Conservation (phyloP, 2,113 vertebrate genomes). For the Pteronura brasiliensis region DNA sequence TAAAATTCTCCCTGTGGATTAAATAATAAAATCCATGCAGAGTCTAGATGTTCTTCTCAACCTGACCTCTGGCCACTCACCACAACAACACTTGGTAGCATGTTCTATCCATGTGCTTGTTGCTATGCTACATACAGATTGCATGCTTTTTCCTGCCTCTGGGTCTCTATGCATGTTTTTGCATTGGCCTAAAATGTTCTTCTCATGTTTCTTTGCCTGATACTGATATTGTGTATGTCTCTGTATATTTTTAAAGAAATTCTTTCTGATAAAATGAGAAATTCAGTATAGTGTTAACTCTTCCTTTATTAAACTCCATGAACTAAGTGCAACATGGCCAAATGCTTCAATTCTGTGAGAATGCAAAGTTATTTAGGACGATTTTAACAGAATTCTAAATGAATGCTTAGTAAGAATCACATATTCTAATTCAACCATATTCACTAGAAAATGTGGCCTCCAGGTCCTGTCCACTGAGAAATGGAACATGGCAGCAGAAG, state of each 20-base stretch:
- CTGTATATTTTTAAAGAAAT: background rate
- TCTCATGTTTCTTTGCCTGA: background rate
- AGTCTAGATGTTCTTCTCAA: background rate
- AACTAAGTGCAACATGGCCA: slow-evolving; percentile 57
- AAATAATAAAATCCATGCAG: background rate
- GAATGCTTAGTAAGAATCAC: slow-evolving; percentile 82
- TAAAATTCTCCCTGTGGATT: background rate
- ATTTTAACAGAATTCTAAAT: slow-evolving; percentile 82
- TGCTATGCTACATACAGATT: background rate
- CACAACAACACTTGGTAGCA: background rate
- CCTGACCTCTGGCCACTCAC: background rate
- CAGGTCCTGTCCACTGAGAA: slow-evolving; percentile 79
- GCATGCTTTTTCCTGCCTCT: background rate
- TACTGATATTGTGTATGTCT: background rate
- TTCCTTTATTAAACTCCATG: slow-evolving; percentile 56
- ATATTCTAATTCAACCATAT: slow-evolving; percentile 74
- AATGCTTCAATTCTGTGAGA: slow-evolving; percentile 67
- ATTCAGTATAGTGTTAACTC: slow-evolving; percentile 42
- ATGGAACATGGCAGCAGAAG: slow-evolving; percentile 73
- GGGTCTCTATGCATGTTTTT: background rate
- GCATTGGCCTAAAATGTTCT: background rate
- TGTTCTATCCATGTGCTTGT: background rate
- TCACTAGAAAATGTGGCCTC: slow-evolving; percentile 78
- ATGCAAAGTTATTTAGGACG: slow-evolving; percentile 68
- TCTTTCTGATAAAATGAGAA: slow-evolving; percentile 38